A percentile compares a stretch with the other conserved stretches of the same genome.
These are phyloP conservation scores for Sarcophilus harrisii DNA, from an alignment of 2,797 vertebrate species.

Conservation along the genomic window DNA sequence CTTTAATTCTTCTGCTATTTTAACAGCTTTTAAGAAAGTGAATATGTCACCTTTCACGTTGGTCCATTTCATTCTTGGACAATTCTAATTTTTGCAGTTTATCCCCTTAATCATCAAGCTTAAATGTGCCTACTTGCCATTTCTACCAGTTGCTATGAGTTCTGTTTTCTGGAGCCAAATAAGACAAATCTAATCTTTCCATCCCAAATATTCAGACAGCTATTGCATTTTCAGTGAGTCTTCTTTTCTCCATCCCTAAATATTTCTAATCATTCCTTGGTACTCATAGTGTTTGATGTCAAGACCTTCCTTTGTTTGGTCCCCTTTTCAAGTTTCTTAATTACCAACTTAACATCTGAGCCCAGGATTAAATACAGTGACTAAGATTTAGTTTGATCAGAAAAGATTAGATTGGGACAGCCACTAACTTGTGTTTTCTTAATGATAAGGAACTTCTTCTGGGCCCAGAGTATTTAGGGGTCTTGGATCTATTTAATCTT, in stretches of 20 bases:
- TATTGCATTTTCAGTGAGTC: not conserved
- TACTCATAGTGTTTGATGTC: not conserved
- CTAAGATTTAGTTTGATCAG: not conserved
- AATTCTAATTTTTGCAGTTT: not conserved
- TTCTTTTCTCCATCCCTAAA: not conserved
- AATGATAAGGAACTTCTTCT: not conserved
- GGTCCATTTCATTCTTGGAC: not conserved
- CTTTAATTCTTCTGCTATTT: not conserved
- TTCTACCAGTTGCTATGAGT: not conserved
- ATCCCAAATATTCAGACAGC: not conserved
- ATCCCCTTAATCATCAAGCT: not conserved
- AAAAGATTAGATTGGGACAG: not conserved
- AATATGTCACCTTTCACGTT: not conserved
- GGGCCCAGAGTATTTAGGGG: not conserved
- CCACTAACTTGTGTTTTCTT: not conserved
- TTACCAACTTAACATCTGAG: not conserved
- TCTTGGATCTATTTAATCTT: not conserved
- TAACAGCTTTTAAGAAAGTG: not conserved
- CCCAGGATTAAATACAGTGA: not conserved
- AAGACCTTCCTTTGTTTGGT: not conserved
- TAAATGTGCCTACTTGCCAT: not conserved
- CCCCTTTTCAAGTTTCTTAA: not conserved
- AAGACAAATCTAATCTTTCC: not conserved
- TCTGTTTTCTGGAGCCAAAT: not conserved
- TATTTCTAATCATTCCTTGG: not conserved